Conservation (phyloP, 2,797 vertebrate species). For the Eurystomus glaucurus region DNA sequence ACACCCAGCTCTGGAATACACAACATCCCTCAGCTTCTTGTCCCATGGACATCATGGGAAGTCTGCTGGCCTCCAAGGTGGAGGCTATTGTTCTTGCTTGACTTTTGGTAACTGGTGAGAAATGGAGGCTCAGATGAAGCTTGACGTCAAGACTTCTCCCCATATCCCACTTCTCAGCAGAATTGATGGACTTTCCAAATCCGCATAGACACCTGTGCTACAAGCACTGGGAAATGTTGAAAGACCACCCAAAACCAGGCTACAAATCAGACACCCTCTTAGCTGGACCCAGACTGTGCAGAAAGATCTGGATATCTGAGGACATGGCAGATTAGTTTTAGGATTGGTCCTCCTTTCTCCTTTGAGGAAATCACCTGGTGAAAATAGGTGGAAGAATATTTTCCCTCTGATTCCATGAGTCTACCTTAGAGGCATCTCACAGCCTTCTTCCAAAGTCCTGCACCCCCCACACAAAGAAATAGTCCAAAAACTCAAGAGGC, state of each 20-base stretch:
- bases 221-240: background rate
- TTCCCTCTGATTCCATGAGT: background rate
- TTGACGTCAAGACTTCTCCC: background rate
- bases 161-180: background rate
- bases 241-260: background rate
- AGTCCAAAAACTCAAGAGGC: background rate
- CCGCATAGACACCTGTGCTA: background rate
- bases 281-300: background rate
- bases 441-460: background rate
- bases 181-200: background rate
- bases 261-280: background rate
- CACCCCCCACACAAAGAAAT: background rate
- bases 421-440: background rate
- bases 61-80: background rate
- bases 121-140: background rate
- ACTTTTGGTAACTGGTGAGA: background rate
- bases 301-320: background rate
- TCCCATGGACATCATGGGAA: accelerated
- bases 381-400: accelerated
- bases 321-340: accelerated
- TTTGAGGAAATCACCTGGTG: accelerated
- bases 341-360: background rate
- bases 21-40: background rate
- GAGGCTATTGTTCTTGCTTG: background rate
- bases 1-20: background rate